A percentile compares a stretch with the other conserved stretches of the same genome.
Conservation (phyloP, 2,888 invertebrate species). For the Ypsolopha scabrella region DNA sequence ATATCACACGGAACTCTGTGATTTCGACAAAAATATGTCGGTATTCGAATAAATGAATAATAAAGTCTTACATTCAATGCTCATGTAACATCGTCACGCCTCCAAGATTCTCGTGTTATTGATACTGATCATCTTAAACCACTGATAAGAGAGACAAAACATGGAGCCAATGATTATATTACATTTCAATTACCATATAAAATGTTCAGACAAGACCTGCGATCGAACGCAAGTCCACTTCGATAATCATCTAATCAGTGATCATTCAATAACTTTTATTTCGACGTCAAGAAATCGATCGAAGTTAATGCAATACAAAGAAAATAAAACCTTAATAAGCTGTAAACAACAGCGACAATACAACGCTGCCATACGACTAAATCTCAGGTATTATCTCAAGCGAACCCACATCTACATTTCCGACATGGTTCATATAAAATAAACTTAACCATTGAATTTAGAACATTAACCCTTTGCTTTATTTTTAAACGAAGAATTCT, state of each 20-base stretch:
- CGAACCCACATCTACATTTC: conserved; percentile 30
- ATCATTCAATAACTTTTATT: conserved; percentile 66
- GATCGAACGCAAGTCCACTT: conserved; percentile 46
- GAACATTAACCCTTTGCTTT: conserved; percentile 21
- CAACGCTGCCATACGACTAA: conserved; percentile 28
- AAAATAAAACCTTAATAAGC: conserved; percentile 25
- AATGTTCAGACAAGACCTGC: conserved; percentile 51
- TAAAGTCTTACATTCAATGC: conserved; percentile 13
- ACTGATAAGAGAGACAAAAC: conserved; percentile 44
- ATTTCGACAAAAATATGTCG: conserved; percentile 10
- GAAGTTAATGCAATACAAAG: conserved; percentile 16
- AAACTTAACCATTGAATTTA: conserved; percentile 23
- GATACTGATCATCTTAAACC: conserved; percentile 37
- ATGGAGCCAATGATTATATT: conserved; percentile 51
- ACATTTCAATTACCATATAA: conserved; percentile 68
- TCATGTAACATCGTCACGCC: conserved; percentile 20
- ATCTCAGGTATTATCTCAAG: conserved; percentile 51
- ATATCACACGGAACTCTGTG: neutral
- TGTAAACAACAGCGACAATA: conserved; percentile 31
- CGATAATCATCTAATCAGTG: conserved; percentile 69
- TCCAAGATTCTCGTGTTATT: conserved; percentile 23
- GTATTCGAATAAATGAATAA: conserved; percentile 20
- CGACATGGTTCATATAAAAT: conserved; percentile 31
- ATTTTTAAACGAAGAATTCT: conserved; percentile 18
- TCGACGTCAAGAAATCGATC: conserved; percentile 32